Conservation (phyloP, 2,797 vertebrate species). For the Molothrus aeneus region DNA sequence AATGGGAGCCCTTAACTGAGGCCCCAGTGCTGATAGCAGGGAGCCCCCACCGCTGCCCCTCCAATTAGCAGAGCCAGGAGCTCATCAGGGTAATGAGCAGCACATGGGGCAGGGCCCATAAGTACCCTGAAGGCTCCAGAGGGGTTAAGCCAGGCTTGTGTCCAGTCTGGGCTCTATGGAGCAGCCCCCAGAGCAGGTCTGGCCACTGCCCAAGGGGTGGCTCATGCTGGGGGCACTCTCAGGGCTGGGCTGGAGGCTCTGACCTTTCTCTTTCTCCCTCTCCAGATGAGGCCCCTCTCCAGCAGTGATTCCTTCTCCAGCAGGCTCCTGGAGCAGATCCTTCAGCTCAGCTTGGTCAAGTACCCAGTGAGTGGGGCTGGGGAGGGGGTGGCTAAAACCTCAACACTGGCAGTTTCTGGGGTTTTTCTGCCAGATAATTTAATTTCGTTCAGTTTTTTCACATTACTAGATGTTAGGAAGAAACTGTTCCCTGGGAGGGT, state of each 20-base stretch:
- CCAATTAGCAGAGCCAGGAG: background rate
- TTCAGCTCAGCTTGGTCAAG: background rate
- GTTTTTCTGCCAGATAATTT: rapidly evolving
- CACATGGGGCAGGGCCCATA: conserved; percentile 1
- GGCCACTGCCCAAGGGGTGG: rapidly evolving
- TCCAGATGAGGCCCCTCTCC: background rate
- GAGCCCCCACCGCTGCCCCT: rapidly evolving
- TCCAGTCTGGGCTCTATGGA: rapidly evolving
- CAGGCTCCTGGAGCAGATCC: background rate
- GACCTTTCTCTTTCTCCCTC: background rate
- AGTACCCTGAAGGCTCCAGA: rapidly evolving
- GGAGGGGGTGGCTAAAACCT: background rate
- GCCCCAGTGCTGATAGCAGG: rapidly evolving
- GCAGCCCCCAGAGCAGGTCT: background rate
- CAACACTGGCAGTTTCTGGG: background rate
- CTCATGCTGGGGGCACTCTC: rapidly evolving
- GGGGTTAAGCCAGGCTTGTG: rapidly evolving
- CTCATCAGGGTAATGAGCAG: background rate
- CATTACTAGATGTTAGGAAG: too few relatives aligned
- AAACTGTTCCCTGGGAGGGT: rapidly evolving
- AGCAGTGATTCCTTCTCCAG: background rate
- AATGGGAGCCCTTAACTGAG: background rate
- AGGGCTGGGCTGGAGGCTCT: background rate
- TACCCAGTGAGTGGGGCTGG: background rate
- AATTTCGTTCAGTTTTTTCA: background rate